Conservation (phyloP, 2,888 invertebrate genomes). For the Cremastobaeus sp. region DNA sequence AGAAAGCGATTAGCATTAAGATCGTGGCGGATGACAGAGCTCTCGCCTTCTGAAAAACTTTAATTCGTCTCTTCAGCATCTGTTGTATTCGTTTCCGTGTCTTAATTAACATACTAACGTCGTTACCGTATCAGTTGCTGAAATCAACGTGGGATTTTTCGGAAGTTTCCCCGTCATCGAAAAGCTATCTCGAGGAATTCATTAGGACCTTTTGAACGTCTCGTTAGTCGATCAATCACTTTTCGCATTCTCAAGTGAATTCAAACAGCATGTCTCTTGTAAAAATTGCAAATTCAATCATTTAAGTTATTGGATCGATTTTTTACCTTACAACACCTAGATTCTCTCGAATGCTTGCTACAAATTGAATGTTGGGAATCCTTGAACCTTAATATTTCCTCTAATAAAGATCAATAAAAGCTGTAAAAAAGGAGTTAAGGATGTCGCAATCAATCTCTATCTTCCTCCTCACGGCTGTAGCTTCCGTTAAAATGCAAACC, state of each 20-base stretch:
- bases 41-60: conserved; percentile 9
- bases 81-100: conserved; percentile 32
- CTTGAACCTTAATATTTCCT: too few species aligned
- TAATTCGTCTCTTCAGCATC: conserved; percentile 4
- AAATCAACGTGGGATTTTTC: conserved; percentile 42
- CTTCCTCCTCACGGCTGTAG: background rate
- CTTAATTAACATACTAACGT: conserved; percentile 34
- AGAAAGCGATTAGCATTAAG: conserved; percentile 7
- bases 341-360: too few species aligned
- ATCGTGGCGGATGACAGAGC: conserved; percentile 5
- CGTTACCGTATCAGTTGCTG: conserved; percentile 14
- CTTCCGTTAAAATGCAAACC: conserved; percentile 15
- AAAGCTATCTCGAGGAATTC: conserved; percentile 14
- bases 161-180: conserved; percentile 15
- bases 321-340: too few species aligned
- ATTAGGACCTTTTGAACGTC: conserved; percentile 8
- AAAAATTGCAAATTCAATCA: too few species aligned
- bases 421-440: conserved; percentile 1
- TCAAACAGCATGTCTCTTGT: too few species aligned
- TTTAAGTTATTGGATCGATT: too few species aligned
- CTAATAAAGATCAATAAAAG: too few species aligned
- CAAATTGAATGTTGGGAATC: too few species aligned
- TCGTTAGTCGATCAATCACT: conserved; percentile 4
- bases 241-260: conserved; percentile 7
- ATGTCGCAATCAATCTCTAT: conserved; percentile 2